Base-by-base conservation (phyloP, 1,140 invertebrate genomes). In the Epicauta chinensis region DNA sequence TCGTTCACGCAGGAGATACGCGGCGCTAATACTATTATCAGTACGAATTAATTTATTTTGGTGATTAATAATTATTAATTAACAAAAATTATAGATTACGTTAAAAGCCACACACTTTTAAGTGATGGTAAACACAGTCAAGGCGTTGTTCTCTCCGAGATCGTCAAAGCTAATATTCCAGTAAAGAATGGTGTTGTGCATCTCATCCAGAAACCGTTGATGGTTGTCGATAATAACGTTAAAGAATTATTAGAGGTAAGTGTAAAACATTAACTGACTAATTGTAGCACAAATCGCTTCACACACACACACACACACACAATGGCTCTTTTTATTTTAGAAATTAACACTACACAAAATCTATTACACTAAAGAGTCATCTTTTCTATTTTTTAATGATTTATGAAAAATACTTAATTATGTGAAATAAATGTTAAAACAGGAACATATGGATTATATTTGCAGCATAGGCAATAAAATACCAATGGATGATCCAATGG, bases 101-200 rank as follows among this genome's bases (percentile, higher is more conserved):
- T 93, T 1, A 89, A 91, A 64, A 93, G 89, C 16, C 87, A 92
- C 67, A 94, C 90, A 0, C 68, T 88, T 4, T 68, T 84, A n/a
- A 86, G 86, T 7, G 86, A 91, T 62, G 67, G 76, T 1, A 82
- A 78, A 48, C 89, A 93, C 65, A 76, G 80, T 0, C 76, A 80
- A 17, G 92, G 91, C 10, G 87, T 90, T 3, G 91, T 94, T 3
- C 62, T 92, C 13, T 85, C 90, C 2, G 86, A 92, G 69, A 89
- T 96, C 49, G 80, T 93, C 1, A 83, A 84, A 68, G 85, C 84
- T n/a, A 94, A 96, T 71, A 94, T 96, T 57, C 91, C 92, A 0
- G 88, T 95, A 3, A 83, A 82, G 63, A 95, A 95, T 65, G 92
- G 93, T 7, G 91, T 95, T 0, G 82, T 95, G 2, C 93, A 96